phyloP scores from a whole-genome alignment of 2,888 invertebrate genomes.

The Villa cingulata region DNA sequence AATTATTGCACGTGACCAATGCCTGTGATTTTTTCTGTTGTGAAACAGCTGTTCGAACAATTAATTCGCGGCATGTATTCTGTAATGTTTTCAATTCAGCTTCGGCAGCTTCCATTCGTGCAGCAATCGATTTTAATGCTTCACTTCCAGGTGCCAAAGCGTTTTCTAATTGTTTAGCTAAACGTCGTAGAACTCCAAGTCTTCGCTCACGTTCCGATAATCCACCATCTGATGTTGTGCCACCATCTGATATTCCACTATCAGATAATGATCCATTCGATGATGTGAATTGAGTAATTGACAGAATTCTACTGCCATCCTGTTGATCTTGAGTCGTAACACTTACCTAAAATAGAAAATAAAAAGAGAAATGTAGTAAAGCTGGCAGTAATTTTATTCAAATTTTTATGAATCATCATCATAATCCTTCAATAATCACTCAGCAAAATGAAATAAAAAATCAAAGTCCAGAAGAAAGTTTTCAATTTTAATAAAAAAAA shows the following conservation, averaged over 20 bases:
- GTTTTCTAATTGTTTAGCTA: slow-evolving; percentile 50
- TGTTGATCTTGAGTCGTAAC: slow-evolving; percentile 27
- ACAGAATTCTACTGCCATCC: slow-evolving; percentile 30
- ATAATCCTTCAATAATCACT: too few species aligned
- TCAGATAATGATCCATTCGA: slow-evolving; percentile 51
- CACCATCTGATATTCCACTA: slow-evolving; percentile 61
- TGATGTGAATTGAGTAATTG: slow-evolving; percentile 33
- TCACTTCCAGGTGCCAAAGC: slow-evolving; percentile 54
- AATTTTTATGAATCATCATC: too few species aligned
- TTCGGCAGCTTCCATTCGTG: slow-evolving; percentile 53
- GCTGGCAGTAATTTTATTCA: too few species aligned
- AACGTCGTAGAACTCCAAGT: slow-evolving; percentile 47
- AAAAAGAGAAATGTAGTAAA: too few species aligned
- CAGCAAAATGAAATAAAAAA: too few species aligned
- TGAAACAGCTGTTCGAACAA: slow-evolving; percentile 35
- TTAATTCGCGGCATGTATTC: slow-evolving; percentile 48
- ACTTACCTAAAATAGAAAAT: slow-evolving; percentile 1
- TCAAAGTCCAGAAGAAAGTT: too few species aligned
- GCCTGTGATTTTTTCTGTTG: slow-evolving; percentile 26
- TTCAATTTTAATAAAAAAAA: too few species aligned
- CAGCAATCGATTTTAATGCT: slow-evolving; percentile 47
- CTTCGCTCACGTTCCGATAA: slow-evolving; percentile 49
- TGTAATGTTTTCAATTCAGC: slow-evolving; percentile 51
- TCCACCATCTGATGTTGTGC: slow-evolving; percentile 58
- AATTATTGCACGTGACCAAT: neutral